phyloP scores from a whole-genome alignment of 2,888 invertebrate species.

The Aplocera efformata region DNA sequence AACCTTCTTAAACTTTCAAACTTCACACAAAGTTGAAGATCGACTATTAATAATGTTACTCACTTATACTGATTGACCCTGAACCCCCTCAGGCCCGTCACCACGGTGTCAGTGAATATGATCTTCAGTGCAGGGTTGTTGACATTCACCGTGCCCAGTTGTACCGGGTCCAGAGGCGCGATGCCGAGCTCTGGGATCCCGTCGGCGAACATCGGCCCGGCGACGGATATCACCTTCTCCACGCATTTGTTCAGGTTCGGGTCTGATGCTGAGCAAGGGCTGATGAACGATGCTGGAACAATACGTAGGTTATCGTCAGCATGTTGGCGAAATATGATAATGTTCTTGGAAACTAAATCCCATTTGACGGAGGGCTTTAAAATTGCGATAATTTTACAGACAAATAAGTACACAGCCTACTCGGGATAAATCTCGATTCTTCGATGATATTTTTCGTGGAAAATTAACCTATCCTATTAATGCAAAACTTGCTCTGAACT shows the following conservation, averaged over 20 bases:
- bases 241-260: constrained; percentile 62
- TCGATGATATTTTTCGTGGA: no score
- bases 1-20: no score
- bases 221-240: constrained; percentile 48
- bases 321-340: no score
- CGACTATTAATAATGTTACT: constrained; percentile 28
- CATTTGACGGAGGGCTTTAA: no score
- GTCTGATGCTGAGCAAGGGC: constrained; percentile 66
- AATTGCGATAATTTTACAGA: no score
- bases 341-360: no score
- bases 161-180: constrained; percentile 69
- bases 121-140: constrained; percentile 68
- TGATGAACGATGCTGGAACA: constrained; percentile 69
- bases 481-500: no score
- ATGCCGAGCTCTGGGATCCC: constrained; percentile 73
- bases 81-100: constrained; percentile 64
- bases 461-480: no score
- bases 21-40: no score
- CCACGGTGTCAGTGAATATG: constrained; percentile 65
- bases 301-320: background rate
- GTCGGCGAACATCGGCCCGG: constrained; percentile 57
- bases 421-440: no score
- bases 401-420: no score
- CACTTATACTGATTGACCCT: constrained; percentile 65
- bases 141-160: constrained; percentile 65